Evolutionary conservation across 2,797 vertebrate genomes (phyloP).

Genomic region (Capromys pilorides): DNA sequence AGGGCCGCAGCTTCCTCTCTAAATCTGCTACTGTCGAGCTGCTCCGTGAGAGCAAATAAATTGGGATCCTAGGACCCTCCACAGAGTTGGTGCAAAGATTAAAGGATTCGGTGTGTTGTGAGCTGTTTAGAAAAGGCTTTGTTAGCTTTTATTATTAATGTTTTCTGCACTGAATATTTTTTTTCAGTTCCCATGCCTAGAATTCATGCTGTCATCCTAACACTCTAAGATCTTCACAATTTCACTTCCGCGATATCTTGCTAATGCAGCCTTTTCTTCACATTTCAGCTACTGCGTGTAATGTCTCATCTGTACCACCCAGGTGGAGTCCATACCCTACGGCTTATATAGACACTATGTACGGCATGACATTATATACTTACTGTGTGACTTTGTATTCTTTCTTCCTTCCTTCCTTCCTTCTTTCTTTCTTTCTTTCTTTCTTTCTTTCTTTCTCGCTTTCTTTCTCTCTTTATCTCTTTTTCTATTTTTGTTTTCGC

Average conservation of each 20-base stretch:
- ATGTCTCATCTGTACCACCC: background rate
- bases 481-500: background rate
- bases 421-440: background rate
- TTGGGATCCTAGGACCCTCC: constrained; percentile 14
- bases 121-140: constrained; percentile 46
- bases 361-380: background rate
- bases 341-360: background rate
- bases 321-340: background rate
- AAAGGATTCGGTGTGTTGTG: constrained; percentile 51
- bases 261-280: constrained; percentile 51
- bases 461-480: background rate
- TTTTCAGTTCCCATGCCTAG: constrained; percentile 41
- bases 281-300: background rate
- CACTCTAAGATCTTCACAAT: constrained; percentile 30
- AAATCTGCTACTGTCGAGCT: constrained; percentile 18
- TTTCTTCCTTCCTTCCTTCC: background rate
- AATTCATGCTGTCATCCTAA: constrained; percentile 50
- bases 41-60: constrained; percentile 44
- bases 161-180: constrained; percentile 62
- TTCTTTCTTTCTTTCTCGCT: background rate
- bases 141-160: constrained; percentile 61
- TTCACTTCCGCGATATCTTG: constrained; percentile 53
- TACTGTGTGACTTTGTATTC: background rate
- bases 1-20: background rate
- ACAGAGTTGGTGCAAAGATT: constrained; percentile 17